A percentile compares a stretch with the other conserved stretches of the same genome.
Conservation (phyloP, 2,888 invertebrate species). For the Acleris sparsana region DNA sequence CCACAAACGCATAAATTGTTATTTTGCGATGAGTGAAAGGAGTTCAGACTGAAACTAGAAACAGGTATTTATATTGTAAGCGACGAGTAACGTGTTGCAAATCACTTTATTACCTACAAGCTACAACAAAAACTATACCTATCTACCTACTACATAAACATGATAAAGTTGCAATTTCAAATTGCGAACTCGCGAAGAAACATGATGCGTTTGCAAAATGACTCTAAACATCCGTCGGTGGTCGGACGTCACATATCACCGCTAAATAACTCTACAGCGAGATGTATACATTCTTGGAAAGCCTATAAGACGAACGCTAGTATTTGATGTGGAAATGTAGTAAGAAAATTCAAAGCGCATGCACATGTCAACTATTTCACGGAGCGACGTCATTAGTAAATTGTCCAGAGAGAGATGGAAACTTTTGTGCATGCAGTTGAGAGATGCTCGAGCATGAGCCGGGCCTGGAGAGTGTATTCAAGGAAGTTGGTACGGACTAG, state of each 20-base stretch:
- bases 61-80: constrained; percentile 7
- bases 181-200: constrained; percentile 4
- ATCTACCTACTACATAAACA: not conserved
- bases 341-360: constrained; percentile 21
- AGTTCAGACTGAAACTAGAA: constrained; percentile 5
- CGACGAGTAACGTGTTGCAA: constrained; percentile 3
- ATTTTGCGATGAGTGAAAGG: not conserved
- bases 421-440: constrained; percentile 32
- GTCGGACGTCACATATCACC: not conserved
- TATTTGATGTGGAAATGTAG: constrained; percentile 8
- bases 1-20: too few species aligned
- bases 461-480: constrained; percentile 50
- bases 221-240: constrained; percentile 11
- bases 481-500: constrained; percentile 40
- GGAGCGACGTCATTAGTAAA: constrained; percentile 47
- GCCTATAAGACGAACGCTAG: constrained; percentile 7
- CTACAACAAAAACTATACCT: too few species aligned
- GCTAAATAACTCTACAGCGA: constrained; percentile 1
- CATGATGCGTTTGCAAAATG: not conserved
- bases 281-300: not conserved
- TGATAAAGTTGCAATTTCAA: constrained; percentile 4
- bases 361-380: constrained; percentile 30
- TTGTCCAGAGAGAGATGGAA: constrained; percentile 36
- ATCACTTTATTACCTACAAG: not conserved
- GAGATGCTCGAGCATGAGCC: constrained; percentile 41